These are phyloP conservation scores for Falco punctatus DNA, from an alignment of 2,113 vertebrate species.

Conservation along the genomic window DNA sequence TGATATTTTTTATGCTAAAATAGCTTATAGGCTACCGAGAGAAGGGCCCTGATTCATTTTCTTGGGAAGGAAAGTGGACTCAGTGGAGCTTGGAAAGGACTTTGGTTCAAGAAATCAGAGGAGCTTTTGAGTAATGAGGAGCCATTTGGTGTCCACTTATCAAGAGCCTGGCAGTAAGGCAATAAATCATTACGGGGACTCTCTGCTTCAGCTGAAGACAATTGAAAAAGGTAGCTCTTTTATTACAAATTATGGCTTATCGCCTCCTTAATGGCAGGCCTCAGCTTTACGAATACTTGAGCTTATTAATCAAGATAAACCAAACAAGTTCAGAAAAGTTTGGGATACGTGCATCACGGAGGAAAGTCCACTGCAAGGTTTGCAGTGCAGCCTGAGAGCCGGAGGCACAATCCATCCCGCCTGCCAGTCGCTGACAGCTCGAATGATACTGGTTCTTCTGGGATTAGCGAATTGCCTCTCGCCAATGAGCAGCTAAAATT, in stretches of 20 bases:
- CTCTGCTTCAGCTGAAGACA: slow-evolving; percentile 73
- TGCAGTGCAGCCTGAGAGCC: background rate
- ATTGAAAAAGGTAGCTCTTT: slow-evolving; percentile 78
- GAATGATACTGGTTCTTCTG: slow-evolving; percentile 20
- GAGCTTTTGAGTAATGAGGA: slow-evolving; percentile 85
- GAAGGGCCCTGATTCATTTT: slow-evolving; percentile 83
- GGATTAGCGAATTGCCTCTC: slow-evolving; percentile 22
- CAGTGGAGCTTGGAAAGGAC: slow-evolving; percentile 77
- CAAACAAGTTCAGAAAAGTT: slow-evolving; percentile 35
- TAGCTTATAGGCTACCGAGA: slow-evolving; percentile 80
- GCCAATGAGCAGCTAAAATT: slow-evolving; percentile 27
- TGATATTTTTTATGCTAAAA: slow-evolving; percentile 85
- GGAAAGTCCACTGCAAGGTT: background rate
- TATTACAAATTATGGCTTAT: slow-evolving; percentile 85
- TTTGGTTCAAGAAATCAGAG: slow-evolving; percentile 80
- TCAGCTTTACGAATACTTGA: slow-evolving; percentile 70
- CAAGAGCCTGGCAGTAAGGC: slow-evolving; percentile 79
- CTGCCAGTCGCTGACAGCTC: slow-evolving; percentile 50
- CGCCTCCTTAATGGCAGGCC: slow-evolving; percentile 75
- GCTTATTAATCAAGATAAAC: slow-evolving; percentile 48
- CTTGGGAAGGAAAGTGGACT: slow-evolving; percentile 74
- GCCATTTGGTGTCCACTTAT: slow-evolving; percentile 82
- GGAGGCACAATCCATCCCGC: background rate
- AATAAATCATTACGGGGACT: slow-evolving; percentile 84
- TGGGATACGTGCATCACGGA: background rate